phyloP scores from a whole-genome alignment of 2,797 vertebrate species.

The Petrocephalus schoutedeni region DNA sequence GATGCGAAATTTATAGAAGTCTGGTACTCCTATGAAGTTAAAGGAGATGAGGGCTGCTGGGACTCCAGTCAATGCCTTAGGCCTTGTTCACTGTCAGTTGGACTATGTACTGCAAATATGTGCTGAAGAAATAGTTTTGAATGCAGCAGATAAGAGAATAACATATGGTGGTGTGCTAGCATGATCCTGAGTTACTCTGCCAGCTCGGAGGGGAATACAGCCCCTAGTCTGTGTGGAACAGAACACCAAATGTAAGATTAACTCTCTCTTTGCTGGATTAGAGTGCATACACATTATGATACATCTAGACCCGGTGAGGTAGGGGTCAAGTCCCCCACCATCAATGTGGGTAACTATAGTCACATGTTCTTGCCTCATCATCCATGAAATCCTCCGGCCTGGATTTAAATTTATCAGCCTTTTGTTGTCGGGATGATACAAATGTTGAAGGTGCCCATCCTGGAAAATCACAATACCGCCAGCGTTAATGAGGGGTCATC shows the following conservation, averaged over 20 bases:
- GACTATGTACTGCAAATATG: not conserved
- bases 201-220: not conserved
- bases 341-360: not conserved
- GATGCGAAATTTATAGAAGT: not conserved
- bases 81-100: not conserved
- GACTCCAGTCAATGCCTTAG: not conserved
- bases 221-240: not conserved
- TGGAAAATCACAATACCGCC: constrained; percentile 36
- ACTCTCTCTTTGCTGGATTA: not conserved
- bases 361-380: constrained; percentile 67
- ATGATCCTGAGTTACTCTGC: not conserved
- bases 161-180: not conserved
- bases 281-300: not conserved
- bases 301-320: not conserved
- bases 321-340: not conserved
- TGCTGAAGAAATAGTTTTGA: not conserved
- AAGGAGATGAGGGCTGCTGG: not conserved
- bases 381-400: constrained; percentile 95
- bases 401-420: constrained; percentile 63
- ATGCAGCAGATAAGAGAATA: not conserved
- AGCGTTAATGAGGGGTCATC: not conserved
- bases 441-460: constrained; percentile 87
- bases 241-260: not conserved
- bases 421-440: constrained; percentile 82
- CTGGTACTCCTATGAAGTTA: not conserved